Percentiles rank a stretch among this genome's conserved stretches.
Evolutionary conservation across 2,888 invertebrate species (phyloP).

Genomic region (Ormyrus rosae): DNA sequence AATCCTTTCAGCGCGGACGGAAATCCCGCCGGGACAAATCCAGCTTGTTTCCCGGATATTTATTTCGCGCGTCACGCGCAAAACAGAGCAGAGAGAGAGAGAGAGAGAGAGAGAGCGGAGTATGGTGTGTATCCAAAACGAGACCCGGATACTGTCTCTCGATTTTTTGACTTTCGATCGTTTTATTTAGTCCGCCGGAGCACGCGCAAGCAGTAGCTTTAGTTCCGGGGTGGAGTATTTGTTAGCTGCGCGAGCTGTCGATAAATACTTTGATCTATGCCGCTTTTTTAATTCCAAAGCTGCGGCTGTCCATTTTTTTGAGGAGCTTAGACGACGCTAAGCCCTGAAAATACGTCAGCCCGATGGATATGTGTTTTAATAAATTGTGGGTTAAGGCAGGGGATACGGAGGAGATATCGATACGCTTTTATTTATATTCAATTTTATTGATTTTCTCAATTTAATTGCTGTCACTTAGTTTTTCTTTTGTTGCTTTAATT

Average conservation of each 20-base stretch:
- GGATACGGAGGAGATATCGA: no score
- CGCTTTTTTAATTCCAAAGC: background rate
- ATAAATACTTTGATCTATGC: constrained; percentile 17
- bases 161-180: constrained; percentile 6
- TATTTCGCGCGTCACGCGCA: constrained; percentile 18
- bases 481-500: no score
- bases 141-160: background rate
- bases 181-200: constrained; percentile 10
- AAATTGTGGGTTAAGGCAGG: no score
- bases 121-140: constrained; percentile 4
- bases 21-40: constrained; percentile 46
- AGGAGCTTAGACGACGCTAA: background rate
- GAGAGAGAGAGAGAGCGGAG: no score
- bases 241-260: background rate
- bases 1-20: constrained; percentile 40
- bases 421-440: no score
- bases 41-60: constrained; percentile 48
- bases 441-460: no score
- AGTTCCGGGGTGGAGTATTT: background rate
- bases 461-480: no score
- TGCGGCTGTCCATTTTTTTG: background rate
- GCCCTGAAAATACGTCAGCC: background rate
- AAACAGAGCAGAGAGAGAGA: background rate
- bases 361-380: background rate
- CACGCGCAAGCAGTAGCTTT: no score